phyloP scores from a whole-genome alignment of 2,888 invertebrate species.

The Elmis aenea region DNA sequence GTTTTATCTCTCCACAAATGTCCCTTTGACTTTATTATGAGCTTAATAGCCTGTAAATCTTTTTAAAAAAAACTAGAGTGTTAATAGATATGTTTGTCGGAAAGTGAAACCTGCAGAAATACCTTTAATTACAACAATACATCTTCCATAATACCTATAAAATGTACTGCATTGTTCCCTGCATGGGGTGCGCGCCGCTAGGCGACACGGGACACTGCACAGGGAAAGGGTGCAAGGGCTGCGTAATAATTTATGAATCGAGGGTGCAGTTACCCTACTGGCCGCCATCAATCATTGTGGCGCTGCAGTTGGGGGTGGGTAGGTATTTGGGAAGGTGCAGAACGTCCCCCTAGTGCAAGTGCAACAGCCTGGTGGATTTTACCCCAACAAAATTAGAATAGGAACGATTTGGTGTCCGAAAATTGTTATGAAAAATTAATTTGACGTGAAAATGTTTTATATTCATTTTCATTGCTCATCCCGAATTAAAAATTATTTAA shows the following conservation, averaged over 20 bases:
- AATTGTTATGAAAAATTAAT: no score
- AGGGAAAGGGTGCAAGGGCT: slow-evolving; percentile 39
- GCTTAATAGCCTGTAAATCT: no score
- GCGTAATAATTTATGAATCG: slow-evolving; percentile 43
- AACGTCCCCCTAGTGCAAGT: slow-evolving; percentile 23
- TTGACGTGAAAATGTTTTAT: no score
- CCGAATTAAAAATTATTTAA: no score
- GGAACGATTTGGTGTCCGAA: no score
- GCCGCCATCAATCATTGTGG: slow-evolving; percentile 47
- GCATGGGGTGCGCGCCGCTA: slow-evolving; percentile 13
- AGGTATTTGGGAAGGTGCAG: slow-evolving; percentile 27
- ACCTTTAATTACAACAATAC: slow-evolving; percentile 20
- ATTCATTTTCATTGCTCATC: no score
- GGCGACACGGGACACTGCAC: slow-evolving; percentile 17
- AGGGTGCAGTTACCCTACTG: slow-evolving; percentile 43
- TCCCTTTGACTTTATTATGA: no score
- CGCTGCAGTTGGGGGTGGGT: slow-evolving; percentile 37
- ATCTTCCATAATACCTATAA: slow-evolving; percentile 20
- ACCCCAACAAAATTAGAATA: no score
- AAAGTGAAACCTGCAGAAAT: neutral
- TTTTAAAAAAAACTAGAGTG: no score
- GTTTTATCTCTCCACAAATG: no score
- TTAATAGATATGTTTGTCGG: neutral
- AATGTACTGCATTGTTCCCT: slow-evolving; percentile 15
- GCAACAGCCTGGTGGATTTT: no score